Evolutionary conservation across 2,113 vertebrate species (phyloP).

Genomic region (Solea solea): DNA sequence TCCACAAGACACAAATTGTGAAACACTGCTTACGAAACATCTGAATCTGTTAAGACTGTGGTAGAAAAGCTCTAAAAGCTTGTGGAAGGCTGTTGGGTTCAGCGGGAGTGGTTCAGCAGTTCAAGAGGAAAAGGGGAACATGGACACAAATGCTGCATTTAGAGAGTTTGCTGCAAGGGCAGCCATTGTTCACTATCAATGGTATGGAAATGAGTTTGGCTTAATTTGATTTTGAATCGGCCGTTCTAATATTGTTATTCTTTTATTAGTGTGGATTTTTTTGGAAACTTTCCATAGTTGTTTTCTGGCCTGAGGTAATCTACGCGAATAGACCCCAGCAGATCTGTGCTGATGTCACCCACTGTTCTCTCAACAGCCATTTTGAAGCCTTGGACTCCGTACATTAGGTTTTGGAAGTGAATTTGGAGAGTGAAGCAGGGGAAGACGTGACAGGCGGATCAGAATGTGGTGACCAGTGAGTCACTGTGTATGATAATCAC

Average conservation of each 20-base stretch:
- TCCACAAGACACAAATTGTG: conserved; percentile 52
- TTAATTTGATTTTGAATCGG: not conserved
- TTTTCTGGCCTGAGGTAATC: not conserved
- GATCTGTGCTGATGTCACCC: too few relatives aligned
- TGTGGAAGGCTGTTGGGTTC: conserved; percentile 63
- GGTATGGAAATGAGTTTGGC: not conserved
- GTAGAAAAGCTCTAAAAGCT: conserved; percentile 68
- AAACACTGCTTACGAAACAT: conserved; percentile 63
- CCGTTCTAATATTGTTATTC: too few relatives aligned
- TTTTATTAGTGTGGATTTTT: conserved; percentile 3
- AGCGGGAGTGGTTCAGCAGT: conserved; percentile 58
- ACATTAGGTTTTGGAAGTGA: too few relatives aligned
- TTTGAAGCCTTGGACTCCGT: too few relatives aligned
- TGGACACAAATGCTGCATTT: conserved; percentile 47
- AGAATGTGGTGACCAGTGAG: too few relatives aligned
- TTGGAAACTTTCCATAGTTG: not conserved
- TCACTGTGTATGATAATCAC: too few relatives aligned
- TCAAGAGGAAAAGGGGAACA: conserved; percentile 49
- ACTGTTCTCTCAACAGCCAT: too few relatives aligned
- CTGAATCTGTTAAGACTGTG: conserved; percentile 66
- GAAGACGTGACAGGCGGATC: too few relatives aligned
- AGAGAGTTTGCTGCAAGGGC: conserved; percentile 34
- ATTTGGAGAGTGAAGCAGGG: too few relatives aligned
- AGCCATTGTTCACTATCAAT: conserved; percentile 23
- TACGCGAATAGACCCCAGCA: not conserved